Base-by-base conservation (phyloP, 2,113 vertebrate species). In the Aptenodytes forsteri region DNA sequence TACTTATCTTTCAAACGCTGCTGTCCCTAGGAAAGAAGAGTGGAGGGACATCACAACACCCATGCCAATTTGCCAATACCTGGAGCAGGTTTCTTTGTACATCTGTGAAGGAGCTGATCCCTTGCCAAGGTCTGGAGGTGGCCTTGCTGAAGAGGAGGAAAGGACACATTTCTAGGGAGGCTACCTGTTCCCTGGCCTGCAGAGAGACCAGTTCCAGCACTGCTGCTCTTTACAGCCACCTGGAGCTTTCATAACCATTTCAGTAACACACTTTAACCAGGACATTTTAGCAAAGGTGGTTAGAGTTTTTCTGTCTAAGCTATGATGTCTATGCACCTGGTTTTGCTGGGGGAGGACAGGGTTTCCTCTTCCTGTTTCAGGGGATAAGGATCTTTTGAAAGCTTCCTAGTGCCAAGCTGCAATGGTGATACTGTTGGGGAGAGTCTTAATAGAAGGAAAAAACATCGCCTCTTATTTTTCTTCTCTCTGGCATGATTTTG, bases 121-220 rank as follows among this genome's bases (percentile, higher is more conserved):
- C 18, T 22, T 65, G 32, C n/a, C 58, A 38, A 65, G 16, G 47
- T 30, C 47, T 79, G 65, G 82, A 85, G 56, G 27, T 54, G 52
- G 23, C 47, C 56, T 55, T 12, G 18, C 6, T 64, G 66, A 55
- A 50, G 72, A 32, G 70, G 26, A 62, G 27, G 54, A 54, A 85
- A 46, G 29, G 10, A 7, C 54, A n/a, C 2, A 0, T 21, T n/a
- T 64, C 32, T 38, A 47, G 38, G n/a, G 27, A 76, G 27, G 30
- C 16, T 22, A 1, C 6, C 8, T 1, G 0, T 17, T 54, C 9
- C 3, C 17, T 65, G 50, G n/a, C 7, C 12, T 58, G 36, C 42
- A 61, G 1, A 13, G 11, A 47, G 15, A 42, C 7, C n/a, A 71
- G 46, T 30, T 50, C 55, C n/a, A 77, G 49, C 59, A 22, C 36